Evolutionary conservation across 2,113 vertebrate genomes (phyloP), one percentile per base, ranked within the genome.

Genomic region (Syrmaticus mikado): DNA sequence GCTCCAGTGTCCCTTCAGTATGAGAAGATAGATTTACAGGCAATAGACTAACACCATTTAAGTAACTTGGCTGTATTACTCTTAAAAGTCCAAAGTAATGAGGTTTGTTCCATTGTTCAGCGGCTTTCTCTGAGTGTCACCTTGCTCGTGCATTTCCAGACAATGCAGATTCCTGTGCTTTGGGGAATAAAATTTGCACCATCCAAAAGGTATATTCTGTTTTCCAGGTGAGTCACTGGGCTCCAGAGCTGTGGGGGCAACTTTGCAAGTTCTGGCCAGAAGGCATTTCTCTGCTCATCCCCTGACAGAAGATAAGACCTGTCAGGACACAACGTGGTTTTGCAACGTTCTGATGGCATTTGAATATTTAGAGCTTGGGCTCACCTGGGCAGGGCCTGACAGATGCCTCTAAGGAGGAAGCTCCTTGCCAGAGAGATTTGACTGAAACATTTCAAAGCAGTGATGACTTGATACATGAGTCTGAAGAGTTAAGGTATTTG

Each of bases 271-370:
- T 84, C 62, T 77, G 20, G 83, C 91, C 85, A 93, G 89, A 62
- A 82, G 79, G 91, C 58, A 80, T 71, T 80, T 36, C 73, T 66
- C 64, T 75, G 48, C 32, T 96, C 91, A 78, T 86, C 92, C 93
- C 79, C 82, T 36, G 53, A 68, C 86, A 58, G 93, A 64, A 89
- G 96, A 92, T 78, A 75, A 87, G 96, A 94, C 98, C 94, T 97
- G 97, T 87, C 93, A 46, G 72, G 25, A 74, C 83, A 73, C 90
- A 72, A 53, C 93, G 80, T 14, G 93, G 75, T 82, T 27, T 95
- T 92, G 84, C 87, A 81, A 95, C 82, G 92, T 82, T 89, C 94
- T 96, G 90, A 97, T 97, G 94, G 79, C 82, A 77, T 84, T 91
- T 95, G 95, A 93, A 79, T 93, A 89, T 87, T 89, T n/a, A 70